Base-by-base conservation (phyloP, 2,888 invertebrate genomes). In the Drepana falcataria region DNA sequence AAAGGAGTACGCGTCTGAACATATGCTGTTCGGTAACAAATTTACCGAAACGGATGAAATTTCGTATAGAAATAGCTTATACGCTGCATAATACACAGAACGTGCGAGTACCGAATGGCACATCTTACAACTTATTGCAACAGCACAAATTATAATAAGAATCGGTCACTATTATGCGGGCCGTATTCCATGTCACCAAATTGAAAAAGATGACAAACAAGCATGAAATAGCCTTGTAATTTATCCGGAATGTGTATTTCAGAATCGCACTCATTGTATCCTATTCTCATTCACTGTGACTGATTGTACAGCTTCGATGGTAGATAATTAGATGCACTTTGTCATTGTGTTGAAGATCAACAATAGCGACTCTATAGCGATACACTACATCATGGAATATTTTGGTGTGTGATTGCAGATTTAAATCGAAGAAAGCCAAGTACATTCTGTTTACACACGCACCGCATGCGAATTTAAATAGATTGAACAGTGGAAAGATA, bases 151-250 rank as follows among this genome's bases (percentile, higher is more conserved):
- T 21, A 21, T 21, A 21, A 21, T 21, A 21, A 21, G 21, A 21
- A 21, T 21, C 21, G 21, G 21, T 21, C 21, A 21, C 21, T 21
- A 21, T 21, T 21, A 21, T 21, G 21, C 21, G 21, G 21, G 21
- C 21, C 21, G 21, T 48, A 53, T 35, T 47, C 35, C 55, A 53
- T 37, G 54, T 51, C 47, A 37, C 37, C 49, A 53, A 21, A 52
- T 37, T 52, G 52, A 49, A 52, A 54, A 53, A 55, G 53, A 58
- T 57, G 54, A 40, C 49, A 52, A 47, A 57, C 52, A 40, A 59
- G 21, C 55, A 58, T 48, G 51, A 48, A 51, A 59, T 53, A 53
- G 35, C 51, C 35, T 48, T 7, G 7, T 48, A n/a, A 35, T 51
- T 48, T 53, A 49, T 52, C 44, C 48, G 51, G 51, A 44, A 53